Evolutionary conservation across 1,140 invertebrate genomes (phyloP), one percentile per base, ranked within the genome.

Genomic region (Polypedilum vanderplanki): DNA sequence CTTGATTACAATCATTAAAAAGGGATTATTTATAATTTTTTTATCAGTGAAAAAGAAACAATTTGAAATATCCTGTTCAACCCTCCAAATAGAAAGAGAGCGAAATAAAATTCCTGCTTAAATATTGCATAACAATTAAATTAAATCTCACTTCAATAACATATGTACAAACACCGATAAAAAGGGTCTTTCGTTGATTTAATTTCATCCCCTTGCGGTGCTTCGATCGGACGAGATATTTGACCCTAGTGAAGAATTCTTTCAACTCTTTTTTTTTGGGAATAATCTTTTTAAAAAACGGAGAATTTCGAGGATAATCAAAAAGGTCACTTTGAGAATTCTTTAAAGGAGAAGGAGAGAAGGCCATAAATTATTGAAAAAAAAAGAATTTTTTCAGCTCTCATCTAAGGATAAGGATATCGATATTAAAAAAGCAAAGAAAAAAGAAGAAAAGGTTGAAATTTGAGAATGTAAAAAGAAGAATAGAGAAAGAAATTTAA

Each of bases 61-160:
- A n/a, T 57, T 57, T 57, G 12, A 12, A 57, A 4, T 57, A n/a
- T 57, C 46, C 3, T n/a, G 12, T n/a, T n/a, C 46, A n/a, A 57
- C 46, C 46, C 46, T 57, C 15, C 41, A 46, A 8, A 46, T 46
- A n/a, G n/a, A 33, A 5, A 33, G 24, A 3, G 24, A 33, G 24
- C 24, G 24, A 15, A n/a, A 15, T 15, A 46, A 9, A 46, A 15
- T 46, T 46, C 15, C 41, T 46, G 8, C 15, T 9, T 46, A 15
- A n/a, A 33, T 33, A 57, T 57, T 57, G 46, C 12, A 57, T 57
- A 57, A 57, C 46, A 57, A 57, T 57, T 57, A 57, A 57, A 57
- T 57, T 57, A 57, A 57, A 57, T 57, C n/a, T 57, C 12, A 4
- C n/a, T n/a, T 57, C 46, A 57, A n/a, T n/a, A 57, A 57, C 46